Base-by-base conservation (phyloP, 2,888 invertebrate genomes). In the Acanthopleura granulata region DNA sequence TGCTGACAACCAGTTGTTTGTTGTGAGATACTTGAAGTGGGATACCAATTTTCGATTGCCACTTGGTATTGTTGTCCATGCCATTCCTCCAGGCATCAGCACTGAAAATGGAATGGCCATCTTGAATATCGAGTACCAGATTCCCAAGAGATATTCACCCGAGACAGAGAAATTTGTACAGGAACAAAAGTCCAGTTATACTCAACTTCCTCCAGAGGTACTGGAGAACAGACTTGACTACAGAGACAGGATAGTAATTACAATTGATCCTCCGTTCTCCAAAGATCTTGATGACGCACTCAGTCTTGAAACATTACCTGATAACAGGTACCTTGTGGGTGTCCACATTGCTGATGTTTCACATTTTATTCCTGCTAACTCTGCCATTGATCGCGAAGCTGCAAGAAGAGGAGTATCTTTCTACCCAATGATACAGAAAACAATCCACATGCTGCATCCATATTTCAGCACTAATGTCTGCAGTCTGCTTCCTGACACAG, bases 1-100 rank as follows among this genome's bases (percentile, higher is more conserved):
- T 40, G 80, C 80, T 11, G 72, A 76, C 18, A 75, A 87, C 73
- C 80, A 86, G 73, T 75, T 89, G 70, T 88, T 87, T 82, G 80
- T 87, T 14, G 87, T 87, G 16, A 81, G 84, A n/a, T 88, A 84
- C 76, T 75, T 89, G 72, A 85, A 85, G 27, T 89, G 87, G 87
- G 83, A 87, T 18, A 75, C 80, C 22, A 79, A 78, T 3, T 80
- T 85, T 66, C 78, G 79, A n/a, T 77, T 81, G 9, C 88, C 88
- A 0, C 74, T 88, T 1, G 87, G 89, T 66, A 78, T 89, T 50
- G 88, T 88, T 14, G 81, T 89, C 27, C 88, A 87, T 0, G 84
- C 86, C 0, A 73, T 88, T 3, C 82, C 81, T 40, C 79, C 78
- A 1, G 86, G 84, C 4, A 66, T 62, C 16, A 81, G 80, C 15